Base-by-base conservation (phyloP, 2,888 invertebrate species). In the Melinaea menophilus region DNA sequence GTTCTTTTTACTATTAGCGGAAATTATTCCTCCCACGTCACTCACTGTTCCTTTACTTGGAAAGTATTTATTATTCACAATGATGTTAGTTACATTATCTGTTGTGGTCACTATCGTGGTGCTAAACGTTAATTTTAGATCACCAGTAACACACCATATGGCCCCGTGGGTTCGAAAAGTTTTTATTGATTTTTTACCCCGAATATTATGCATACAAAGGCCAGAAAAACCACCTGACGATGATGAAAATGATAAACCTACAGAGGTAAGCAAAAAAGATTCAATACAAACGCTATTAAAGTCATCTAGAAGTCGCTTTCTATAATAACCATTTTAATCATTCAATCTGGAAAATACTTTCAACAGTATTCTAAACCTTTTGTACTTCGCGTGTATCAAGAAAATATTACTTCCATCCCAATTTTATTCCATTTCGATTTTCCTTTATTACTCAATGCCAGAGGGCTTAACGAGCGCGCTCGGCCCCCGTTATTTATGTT, bases 11-110 rank as follows among this genome's bases (percentile, higher is more conserved):
- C 92, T 98, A 75, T 92, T 98, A 82, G 97, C 96, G 79, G 98
- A 98, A 92, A 98, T 97, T 83, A 98, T 98, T 84, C 98, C 98
- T 75, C 97, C 98, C 61, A 98, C 98, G 71, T 97, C 97, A 73
- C 91, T 98, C 74, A 97, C 97, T 72, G 97, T 98, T 75, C 97
- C 98, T 71, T 92, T 98, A 72, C 91, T 97, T 79, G 98, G 98
- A 77, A 97, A 96, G 92, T 97, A 97, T 91, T 92, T 98, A 75
- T 93, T 98, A 75, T 98, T 98, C 90, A 98, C 97, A 73, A 97
- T 98, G 97, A 95, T 97, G 90, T 93, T 98, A 80, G 97, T 98
- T 79, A 97, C 97, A 71, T 91, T 97, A 73, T 97, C 97, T 71
- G 97, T 97, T 79, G 96, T 97, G 74, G 96, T 97, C 79, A 98